Evolutionary conservation across 2,888 invertebrate genomes (phyloP), one percentile per base, ranked within the genome.

Genomic region (Melitaea athalia): DNA sequence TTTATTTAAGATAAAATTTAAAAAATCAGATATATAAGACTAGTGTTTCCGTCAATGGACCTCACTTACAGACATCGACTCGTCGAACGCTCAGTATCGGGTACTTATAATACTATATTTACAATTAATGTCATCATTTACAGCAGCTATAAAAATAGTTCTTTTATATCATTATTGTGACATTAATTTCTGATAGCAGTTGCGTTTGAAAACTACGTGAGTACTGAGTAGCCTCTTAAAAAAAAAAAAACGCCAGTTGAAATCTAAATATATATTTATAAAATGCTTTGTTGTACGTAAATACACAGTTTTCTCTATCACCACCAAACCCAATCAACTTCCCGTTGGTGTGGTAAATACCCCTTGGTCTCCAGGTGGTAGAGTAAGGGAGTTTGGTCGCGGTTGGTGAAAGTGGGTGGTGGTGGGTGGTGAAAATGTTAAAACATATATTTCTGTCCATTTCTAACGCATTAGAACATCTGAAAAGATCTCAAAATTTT

Each of bases 1-100:
- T 75, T 38, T 72, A 75, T 66, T 55, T 55, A 79, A 76, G 75
- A 76, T 75, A 76, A 76, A 55, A 14, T 31, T 78, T 74, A 72
- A 81, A 81, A 85, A 66, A 84, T 87, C 85, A 88, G 87, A 88
- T 87, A 83, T 81, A 83, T 49, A 83, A 81, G 90, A 89, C 91
- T 90, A 90, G 90, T 81, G 75, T 75, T 81, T 80, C 67, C 59
- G 38, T 75, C 77, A 85, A 86, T 84, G 82, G 82, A 88, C 85
- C 86, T 78, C 74, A 83, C 85, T 81, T 61, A 63, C 70, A 68
- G 64, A 68, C 52, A 63, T 68, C 62, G 59, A 68, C 70, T 61
- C 53, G 53, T 17, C 8, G 12, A 31, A 14, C 8, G 24, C 50
- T 63, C 52, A 12, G 42, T 52, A 33, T 49, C 42, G 53, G 68